Evolutionary conservation across 2,797 vertebrate species (phyloP).

Genomic region (Acanthis flammea): DNA sequence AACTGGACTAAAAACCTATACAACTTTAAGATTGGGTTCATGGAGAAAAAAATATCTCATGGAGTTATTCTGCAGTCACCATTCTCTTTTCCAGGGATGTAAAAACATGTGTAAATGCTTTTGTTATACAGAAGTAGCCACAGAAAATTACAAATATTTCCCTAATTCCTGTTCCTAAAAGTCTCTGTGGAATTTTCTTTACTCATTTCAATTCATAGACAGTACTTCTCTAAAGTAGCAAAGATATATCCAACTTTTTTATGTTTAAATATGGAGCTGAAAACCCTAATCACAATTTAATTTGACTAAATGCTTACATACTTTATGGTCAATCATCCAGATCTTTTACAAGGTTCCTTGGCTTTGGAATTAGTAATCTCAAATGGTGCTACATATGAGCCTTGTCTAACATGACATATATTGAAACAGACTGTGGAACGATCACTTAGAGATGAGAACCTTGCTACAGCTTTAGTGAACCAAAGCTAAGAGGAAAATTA

Average conservation of each 20-base stretch:
- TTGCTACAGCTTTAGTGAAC: slow-evolving; percentile 77
- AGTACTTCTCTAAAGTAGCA: slow-evolving; percentile 63
- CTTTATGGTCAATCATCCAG: slow-evolving; percentile 77
- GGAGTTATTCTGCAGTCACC: not conserved
- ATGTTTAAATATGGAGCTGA: slow-evolving; percentile 71
- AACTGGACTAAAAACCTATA: not conserved
- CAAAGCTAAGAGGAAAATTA: slow-evolving; percentile 83
- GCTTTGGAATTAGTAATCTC: slow-evolving; percentile 75
- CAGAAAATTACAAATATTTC: not conserved
- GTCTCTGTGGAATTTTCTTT: slow-evolving; percentile 1
- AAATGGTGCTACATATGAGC: slow-evolving; percentile 68
- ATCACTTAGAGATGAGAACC: slow-evolving; percentile 76
- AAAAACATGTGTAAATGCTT: not conserved
- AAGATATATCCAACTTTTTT: slow-evolving; percentile 65
- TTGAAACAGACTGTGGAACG: slow-evolving; percentile 75
- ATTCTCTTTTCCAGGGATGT: not conserved
- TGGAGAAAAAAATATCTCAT: not conserved
- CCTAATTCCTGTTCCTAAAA: not conserved
- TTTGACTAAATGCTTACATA: slow-evolving; percentile 80
- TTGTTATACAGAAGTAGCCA: not conserved
- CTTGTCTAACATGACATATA: slow-evolving; percentile 77
- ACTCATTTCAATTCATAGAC: slow-evolving; percentile 31
- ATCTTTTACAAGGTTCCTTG: slow-evolving; percentile 76
- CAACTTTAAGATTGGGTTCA: not conserved
- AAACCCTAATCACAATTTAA: slow-evolving; percentile 76